These are phyloP conservation scores for Schizaphis graminum DNA, from an alignment of 2,888 invertebrate species.

Conservation along the genomic window DNA sequence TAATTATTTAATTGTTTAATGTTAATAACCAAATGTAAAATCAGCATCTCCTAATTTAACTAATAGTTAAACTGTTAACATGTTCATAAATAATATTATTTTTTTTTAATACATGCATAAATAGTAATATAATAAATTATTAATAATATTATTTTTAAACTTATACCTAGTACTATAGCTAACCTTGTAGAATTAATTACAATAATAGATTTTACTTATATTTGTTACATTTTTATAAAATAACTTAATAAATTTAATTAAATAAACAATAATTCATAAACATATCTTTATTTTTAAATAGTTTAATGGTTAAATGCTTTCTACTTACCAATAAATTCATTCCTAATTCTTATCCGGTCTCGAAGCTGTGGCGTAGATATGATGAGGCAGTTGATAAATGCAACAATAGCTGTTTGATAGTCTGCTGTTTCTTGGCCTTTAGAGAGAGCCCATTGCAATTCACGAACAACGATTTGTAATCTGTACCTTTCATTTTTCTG, in stretches of 20 bases:
- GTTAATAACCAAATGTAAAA: too few species aligned
- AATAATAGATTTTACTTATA: background rate
- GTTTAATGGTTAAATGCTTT: background rate
- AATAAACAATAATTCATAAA: background rate
- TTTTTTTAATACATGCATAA: too few species aligned
- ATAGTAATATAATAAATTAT: too few species aligned
- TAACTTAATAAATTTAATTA: background rate
- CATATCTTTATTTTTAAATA: background rate
- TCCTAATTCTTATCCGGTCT: slow-evolving; percentile 88
- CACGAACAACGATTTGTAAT: slow-evolving; percentile 88
- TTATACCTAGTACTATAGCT: too few species aligned
- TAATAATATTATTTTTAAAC: too few species aligned
- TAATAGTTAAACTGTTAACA: too few species aligned
- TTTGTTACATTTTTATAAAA: background rate
- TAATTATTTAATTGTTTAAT: background rate
- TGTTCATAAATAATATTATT: too few species aligned
- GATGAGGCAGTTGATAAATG: slow-evolving; percentile 96
- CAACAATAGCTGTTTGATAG: slow-evolving; percentile 92
- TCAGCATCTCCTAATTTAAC: too few species aligned
- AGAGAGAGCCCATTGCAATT: slow-evolving; percentile 80
- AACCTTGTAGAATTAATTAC: background rate
- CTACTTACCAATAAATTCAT: slow-evolving; percentile 92
- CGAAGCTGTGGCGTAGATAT: slow-evolving; percentile 89
- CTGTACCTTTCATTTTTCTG: slow-evolving; percentile 90
- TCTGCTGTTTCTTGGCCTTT: slow-evolving; percentile 75